Evolutionary conservation across 2,888 invertebrate genomes (phyloP), one percentile per base, ranked within the genome.

Genomic region (Salticus scenicus): DNA sequence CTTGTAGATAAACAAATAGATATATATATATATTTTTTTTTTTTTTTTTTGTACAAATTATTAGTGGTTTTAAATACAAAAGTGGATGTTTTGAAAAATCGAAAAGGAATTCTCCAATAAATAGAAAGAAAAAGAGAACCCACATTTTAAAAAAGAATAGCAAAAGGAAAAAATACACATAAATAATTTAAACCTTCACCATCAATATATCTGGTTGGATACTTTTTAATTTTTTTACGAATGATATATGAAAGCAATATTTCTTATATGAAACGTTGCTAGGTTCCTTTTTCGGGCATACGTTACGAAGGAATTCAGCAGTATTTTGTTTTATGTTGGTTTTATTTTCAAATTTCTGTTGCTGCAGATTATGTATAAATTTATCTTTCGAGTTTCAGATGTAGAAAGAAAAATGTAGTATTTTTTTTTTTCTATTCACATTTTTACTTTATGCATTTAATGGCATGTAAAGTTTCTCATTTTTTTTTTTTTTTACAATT

Each of bases 221-320:
- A 12, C 5, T 5, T 57, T 57, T 57, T 37, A 37, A 37, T 37
- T 17, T 57, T 57, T 24, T 57, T 57, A 20, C 2, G 5, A 5
- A 57, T 57, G 57, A 57, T 57, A 24, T 57, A 57, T 57, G 57
- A 24, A 57, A 57, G 57, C 24, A 57, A 57, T 57, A 57, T 57
- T 24, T 57, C 57, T 57, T 24, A 7, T 24, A 24, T 57, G 57
- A 57, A 7, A 7, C 17, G 20, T 24, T 57, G 20, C 24, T 57
- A 24, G 57, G 24, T 57, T 7, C 24, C 57, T 57, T 57, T 57
- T n/a, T 4, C 4, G 7, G 10, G n/a, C 2, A 47, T 47, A 47
- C 10, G 17, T 10, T 10, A 17, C 10, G n/a, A 10, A 17, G 2
- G 42, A 47, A 47, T 47, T 47, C 42, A 17, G 17, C 42, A 47